These are phyloP conservation scores for Oegoconia quadripuncta DNA, from an alignment of 2,888 invertebrate genomes.

Conservation along the genomic window DNA sequence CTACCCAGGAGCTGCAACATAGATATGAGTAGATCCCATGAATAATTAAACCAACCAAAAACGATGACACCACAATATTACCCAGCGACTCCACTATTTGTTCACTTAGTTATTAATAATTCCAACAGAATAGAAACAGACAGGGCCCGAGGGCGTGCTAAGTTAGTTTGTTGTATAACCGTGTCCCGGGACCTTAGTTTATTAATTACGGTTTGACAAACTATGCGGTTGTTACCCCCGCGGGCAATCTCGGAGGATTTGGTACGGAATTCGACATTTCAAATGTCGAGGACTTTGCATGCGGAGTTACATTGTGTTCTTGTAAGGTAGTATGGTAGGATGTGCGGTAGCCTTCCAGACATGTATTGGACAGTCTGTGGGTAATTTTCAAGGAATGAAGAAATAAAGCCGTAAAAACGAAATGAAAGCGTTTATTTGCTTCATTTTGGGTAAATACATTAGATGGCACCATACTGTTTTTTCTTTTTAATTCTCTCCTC, in stretches of 20 bases:
- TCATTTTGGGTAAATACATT: too few relatives aligned
- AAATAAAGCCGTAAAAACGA: too few relatives aligned
- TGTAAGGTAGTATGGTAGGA: too few relatives aligned
- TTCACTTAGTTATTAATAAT: conserved; percentile 19
- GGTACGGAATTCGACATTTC: conserved; percentile 3
- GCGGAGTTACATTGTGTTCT: not conserved
- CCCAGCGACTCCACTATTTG: not conserved
- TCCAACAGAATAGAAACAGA: conserved; percentile 20
- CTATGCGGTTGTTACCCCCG: conserved; percentile 40
- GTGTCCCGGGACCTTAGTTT: conserved; percentile 32
- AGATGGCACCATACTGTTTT: too few relatives aligned
- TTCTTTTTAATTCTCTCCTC: too few relatives aligned
- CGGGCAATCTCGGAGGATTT: conserved; percentile 5
- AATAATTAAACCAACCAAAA: too few relatives aligned
- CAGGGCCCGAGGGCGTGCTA: conserved; percentile 18
- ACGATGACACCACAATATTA: conserved; percentile 2
- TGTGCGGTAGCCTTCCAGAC: too few relatives aligned
- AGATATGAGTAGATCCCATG: too few relatives aligned
- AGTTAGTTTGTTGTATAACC: conserved; percentile 33
- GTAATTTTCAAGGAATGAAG: too few relatives aligned
- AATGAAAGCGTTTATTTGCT: too few relatives aligned
- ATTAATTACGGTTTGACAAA: conserved; percentile 67
- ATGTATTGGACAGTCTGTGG: too few relatives aligned
- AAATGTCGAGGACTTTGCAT: not conserved
- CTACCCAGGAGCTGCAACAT: too few relatives aligned